Base-by-base conservation (phyloP, 2,797 vertebrate genomes). In the Poeciliopsis paucimaculata region DNA sequence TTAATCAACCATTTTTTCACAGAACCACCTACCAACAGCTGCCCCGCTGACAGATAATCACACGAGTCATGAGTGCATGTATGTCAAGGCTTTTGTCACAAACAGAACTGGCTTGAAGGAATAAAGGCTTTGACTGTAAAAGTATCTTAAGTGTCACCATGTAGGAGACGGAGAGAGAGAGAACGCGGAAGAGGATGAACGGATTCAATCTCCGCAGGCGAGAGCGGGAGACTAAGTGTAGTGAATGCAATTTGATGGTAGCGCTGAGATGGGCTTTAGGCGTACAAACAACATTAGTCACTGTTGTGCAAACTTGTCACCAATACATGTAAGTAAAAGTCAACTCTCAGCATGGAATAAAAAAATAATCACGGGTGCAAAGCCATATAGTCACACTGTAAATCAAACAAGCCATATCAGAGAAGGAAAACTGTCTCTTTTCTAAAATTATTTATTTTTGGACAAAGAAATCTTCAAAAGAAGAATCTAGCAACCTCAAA, bases 211-310 rank as follows among this genome's bases (percentile, higher is more conserved):
- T 91, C 81, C 87, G 78, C 72, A 74, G 81, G 79, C 73, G 79
- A 86, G 83, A 88, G 88, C 70, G 77, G 81, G 85, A 89, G 84
- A 82, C 83, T 88, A 93, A 90, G 88, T 93, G 92, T 90, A 91
- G 92, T 91, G 90, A 92, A 94, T 94, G 92, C 90, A 88, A 95
- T 94, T 94, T 93, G 92, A 92, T 90, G 91, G 86, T 80, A 89
- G 91, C 86, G 87, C 89, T 86, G 93, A 93, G 90, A 90, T 84
- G 88, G 86, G 89, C 79, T 92, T 92, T 92, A 89, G 84, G 88
- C 85, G 82, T 92, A 92, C 92, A 94, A 95, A 95, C 93, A 88
- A 90, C 90, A 94, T 95, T 94, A 93, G 93, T 93, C 91, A 92
- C 93, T 86, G 87, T 85, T 90, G 90, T 91, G 90, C 83, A 86